Conservation (phyloP, 2,113 vertebrate species). For the Caloenas nicobarica region DNA sequence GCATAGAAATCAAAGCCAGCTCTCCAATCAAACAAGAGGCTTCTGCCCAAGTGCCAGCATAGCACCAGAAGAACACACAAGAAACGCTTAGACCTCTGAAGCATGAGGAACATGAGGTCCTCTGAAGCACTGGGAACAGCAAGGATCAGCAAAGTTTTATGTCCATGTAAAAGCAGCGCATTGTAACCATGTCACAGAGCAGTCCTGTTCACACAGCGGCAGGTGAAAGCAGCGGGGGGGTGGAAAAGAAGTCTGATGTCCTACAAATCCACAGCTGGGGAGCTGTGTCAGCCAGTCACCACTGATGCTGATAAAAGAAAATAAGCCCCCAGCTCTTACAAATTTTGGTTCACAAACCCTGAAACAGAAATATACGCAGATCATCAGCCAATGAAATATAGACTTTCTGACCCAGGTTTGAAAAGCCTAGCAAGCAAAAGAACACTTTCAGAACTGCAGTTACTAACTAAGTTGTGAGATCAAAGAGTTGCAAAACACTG, state of each 20-base stretch:
- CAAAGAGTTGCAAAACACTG: not conserved
- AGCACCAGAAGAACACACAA: not conserved
- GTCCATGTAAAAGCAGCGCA: not conserved
- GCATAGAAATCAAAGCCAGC: not conserved
- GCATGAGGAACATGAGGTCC: too few species aligned
- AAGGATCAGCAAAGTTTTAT: not conserved
- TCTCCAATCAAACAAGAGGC: not conserved
- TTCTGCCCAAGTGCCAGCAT: not conserved
- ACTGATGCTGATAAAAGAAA: not conserved
- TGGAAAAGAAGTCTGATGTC: not conserved
- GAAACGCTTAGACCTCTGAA: not conserved
- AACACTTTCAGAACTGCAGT: not conserved
- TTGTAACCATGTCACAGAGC: fast-evolving
- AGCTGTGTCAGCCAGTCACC: not conserved
- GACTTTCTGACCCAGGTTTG: not conserved
- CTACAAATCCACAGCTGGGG: not conserved
- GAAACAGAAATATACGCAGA: not conserved
- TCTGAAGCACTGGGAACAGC: not conserved
- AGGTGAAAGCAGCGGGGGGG: not conserved
- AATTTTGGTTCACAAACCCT: not conserved
- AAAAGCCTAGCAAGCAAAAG: not conserved
- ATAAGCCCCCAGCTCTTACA: not conserved
- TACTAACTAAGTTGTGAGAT: not conserved
- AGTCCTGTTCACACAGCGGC: not conserved
- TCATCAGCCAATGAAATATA: not conserved